phyloP scores from a whole-genome alignment of 1,140 invertebrate genomes.

The Hesperophylax magnus region DNA sequence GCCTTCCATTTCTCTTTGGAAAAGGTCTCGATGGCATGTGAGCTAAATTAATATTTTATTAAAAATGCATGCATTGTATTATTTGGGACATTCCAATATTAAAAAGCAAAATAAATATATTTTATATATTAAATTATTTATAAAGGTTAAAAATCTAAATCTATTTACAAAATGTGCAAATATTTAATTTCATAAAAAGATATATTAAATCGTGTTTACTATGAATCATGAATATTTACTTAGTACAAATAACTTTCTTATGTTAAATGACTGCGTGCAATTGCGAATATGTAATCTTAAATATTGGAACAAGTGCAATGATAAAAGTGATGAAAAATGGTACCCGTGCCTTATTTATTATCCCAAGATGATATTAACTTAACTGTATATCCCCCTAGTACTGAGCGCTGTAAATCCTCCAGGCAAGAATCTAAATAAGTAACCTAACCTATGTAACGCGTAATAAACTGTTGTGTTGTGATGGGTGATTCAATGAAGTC shows the following conservation, averaged over 20 bases:
- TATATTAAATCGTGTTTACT: conserved; percentile 28
- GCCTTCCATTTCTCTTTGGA: conserved; percentile 41
- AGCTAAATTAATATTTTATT: conserved; percentile 24
- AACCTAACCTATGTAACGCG: too few relatives aligned
- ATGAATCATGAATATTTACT: conserved; percentile 31
- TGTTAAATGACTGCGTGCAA: conserved; percentile 47
- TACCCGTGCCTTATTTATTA: conserved; percentile 52
- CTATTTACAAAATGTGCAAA: conserved; percentile 29
- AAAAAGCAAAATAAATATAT: conserved; percentile 22
- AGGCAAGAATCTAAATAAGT: too few relatives aligned
- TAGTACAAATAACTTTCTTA: conserved; percentile 46
- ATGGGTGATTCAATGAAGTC: too few relatives aligned
- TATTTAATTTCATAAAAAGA: conserved; percentile 38
- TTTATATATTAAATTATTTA: conserved; percentile 37
- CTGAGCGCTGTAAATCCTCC: too few relatives aligned
- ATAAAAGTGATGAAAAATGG: conserved; percentile 42
- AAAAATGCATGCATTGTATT: conserved; percentile 25
- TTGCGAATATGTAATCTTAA: conserved; percentile 47
- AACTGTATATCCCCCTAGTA: background rate
- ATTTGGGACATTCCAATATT: conserved; percentile 42
- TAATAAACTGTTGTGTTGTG: too few relatives aligned
- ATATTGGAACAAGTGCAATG: conserved; percentile 51
- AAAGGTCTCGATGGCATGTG: conserved; percentile 30
- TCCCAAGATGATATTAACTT: conserved; percentile 25
- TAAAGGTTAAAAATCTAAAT: conserved; percentile 24